A percentile compares a stretch with the other conserved stretches of the same genome.
Evolutionary conservation across 1,140 invertebrate genomes (phyloP).

Genomic region (Drosophila bocki): DNA sequence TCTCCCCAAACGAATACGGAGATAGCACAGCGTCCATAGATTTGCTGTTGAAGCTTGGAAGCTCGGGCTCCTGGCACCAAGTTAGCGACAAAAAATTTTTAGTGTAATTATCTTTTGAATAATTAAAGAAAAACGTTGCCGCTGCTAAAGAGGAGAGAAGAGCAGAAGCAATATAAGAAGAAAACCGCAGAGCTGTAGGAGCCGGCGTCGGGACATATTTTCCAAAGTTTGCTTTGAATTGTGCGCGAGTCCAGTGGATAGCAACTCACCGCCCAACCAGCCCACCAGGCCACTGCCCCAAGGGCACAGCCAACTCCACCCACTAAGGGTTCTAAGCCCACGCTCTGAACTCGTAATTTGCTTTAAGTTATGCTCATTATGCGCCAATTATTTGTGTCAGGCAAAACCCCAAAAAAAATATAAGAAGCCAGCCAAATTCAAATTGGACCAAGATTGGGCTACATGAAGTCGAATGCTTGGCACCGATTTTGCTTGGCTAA

Average conservation of each 20-base stretch:
- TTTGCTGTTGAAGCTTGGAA: conserved; percentile 55
- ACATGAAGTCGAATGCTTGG: conserved; percentile 33
- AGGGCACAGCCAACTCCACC: conserved; percentile 42
- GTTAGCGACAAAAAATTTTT: conserved; percentile 70
- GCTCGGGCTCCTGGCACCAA: conserved; percentile 49
- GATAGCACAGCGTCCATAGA: conserved; percentile 61
- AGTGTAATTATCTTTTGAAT: conserved; percentile 83
- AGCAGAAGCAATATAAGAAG: conserved; percentile 46
- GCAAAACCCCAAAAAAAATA: conserved; percentile 31
- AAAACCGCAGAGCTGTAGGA: conserved; percentile 39
- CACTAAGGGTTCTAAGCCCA: conserved; percentile 55
- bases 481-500: conserved; percentile 51
- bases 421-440: conserved; percentile 53
- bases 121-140: conserved; percentile 82
- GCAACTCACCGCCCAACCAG: not conserved
- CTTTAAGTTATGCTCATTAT: conserved; percentile 79
- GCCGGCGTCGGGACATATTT: conserved; percentile 62
- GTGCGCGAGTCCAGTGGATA: conserved; percentile 16
- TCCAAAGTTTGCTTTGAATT: conserved; percentile 64
- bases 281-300: conserved; percentile 20
- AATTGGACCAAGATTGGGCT: conserved; percentile 40
- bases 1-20: conserved; percentile 1
- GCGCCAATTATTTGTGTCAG: conserved; percentile 78
- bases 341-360: conserved; percentile 66
- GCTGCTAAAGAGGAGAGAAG: conserved; percentile 51